Evolutionary conservation across 2,797 vertebrate genomes (phyloP), one percentile per base, ranked within the genome.

Genomic region (Rhinoraja longicauda): DNA sequence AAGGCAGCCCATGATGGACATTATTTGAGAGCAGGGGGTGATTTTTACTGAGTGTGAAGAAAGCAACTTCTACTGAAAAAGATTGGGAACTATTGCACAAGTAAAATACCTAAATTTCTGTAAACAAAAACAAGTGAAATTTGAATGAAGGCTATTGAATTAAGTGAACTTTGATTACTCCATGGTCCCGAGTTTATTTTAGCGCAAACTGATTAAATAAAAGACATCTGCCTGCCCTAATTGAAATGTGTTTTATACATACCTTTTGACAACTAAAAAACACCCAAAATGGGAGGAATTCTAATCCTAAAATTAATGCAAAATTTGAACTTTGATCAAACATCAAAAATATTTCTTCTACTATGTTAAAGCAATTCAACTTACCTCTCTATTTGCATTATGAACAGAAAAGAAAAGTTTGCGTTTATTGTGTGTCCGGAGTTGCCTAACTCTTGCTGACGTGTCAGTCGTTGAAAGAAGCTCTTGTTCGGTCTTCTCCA

Each of bases 391-490:
- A 36, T 39, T 73, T 10, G 9, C 24, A 2, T 53, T 39, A 72
- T 73, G 29, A 72, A 73, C 67, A 91, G 21, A 45, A 73, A 95
- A 94, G 95, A 98, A 99, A 93, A 98, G 96, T 93, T 96, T 97
- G 93, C 97, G 97, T 94, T 97, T 99, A 95, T 97, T 96, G 95
- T 97, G 98, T 79, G 96, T 95, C 64, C 97, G 95, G 93, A 99
- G 96, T 0, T 98, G 97, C 93, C 98, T 97, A 5, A 98, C 98
- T 72, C 98, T 96, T 86, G 98, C 98, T 93, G 97, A 97, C 59
- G 97, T 96, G 24, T 93, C 76, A 86, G 96, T 95, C 82, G 95
- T 76, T 77, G 96, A 95, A 81, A 95, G 94, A 94, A 96, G 95
- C 92, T 94, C 95, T 93, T 95, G 90, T 93, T 95, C 96, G 93